Evolutionary conservation across 2,797 vertebrate species (phyloP).

Genomic region (Fistularia commersonii): DNA sequence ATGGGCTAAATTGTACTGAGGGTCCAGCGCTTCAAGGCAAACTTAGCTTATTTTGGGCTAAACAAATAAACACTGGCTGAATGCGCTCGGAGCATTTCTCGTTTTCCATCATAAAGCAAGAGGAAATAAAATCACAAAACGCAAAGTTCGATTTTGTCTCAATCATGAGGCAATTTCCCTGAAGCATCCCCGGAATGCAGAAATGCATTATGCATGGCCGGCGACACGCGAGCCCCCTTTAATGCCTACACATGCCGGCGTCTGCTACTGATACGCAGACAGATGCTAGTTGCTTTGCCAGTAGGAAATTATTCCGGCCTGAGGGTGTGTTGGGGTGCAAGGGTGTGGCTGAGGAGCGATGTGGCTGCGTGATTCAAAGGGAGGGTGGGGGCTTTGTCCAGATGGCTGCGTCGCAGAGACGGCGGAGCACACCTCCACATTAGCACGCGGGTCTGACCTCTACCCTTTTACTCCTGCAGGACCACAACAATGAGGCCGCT

Average conservation of each 20-base stretch:
- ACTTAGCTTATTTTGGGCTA: too few relatives aligned
- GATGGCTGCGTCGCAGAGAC: constrained; percentile 35
- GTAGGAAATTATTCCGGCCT: constrained; percentile 58
- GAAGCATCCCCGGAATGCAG: constrained; percentile 59
- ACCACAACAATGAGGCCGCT: constrained; percentile 36
- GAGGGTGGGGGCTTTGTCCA: constrained; percentile 34
- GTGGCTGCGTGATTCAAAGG: constrained; percentile 32
- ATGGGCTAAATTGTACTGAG: too few relatives aligned
- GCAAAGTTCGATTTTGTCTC: neutral
- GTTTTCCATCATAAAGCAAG: neutral
- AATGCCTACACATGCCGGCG: constrained; percentile 34
- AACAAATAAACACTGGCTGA: too few relatives aligned
- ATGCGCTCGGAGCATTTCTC: too few relatives aligned
- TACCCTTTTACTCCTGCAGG: constrained; percentile 31
- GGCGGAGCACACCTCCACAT: constrained; percentile 45
- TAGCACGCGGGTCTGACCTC: constrained; percentile 40
- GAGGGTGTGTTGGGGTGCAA: constrained; percentile 30
- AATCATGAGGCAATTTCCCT: constrained; percentile 28
- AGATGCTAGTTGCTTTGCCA: constrained; percentile 46
- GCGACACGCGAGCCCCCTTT: constrained; percentile 15
- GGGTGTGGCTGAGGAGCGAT: constrained; percentile 49
- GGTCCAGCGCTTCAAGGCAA: too few relatives aligned
- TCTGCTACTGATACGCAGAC: constrained; percentile 36
- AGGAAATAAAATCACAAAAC: neutral
- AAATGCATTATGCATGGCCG: constrained; percentile 34